phyloP scores from a whole-genome alignment of 2,888 invertebrate species.

The Diarsia brunnea region DNA sequence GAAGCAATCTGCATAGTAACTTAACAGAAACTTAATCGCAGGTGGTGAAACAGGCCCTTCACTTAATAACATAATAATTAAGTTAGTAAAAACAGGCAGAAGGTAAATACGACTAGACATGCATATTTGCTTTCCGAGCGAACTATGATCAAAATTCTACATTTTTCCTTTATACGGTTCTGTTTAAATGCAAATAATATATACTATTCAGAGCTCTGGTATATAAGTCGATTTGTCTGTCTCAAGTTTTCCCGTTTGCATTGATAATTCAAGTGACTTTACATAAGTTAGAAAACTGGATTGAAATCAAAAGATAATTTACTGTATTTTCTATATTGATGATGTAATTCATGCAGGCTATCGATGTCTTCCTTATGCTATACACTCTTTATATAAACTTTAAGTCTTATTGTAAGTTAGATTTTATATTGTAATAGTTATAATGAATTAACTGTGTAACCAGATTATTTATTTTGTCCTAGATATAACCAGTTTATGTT shows the following conservation, averaged over 20 bases:
- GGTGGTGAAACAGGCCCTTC: too few relatives aligned
- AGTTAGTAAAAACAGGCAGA: neutral
- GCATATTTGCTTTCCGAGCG: conserved; percentile 17
- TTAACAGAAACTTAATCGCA: too few relatives aligned
- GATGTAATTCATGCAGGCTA: conserved; percentile 90
- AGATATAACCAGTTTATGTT: conserved; percentile 18
- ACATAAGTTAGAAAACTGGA: conserved; percentile 56
- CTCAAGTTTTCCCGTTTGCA: conserved; percentile 17
- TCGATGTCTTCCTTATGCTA: conserved; percentile 91
- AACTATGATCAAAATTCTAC: conserved; percentile 30
- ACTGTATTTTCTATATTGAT: conserved; percentile 83
- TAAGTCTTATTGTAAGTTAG: conserved; percentile 86
- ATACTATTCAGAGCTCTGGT: conserved; percentile 6
- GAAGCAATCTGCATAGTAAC: too few relatives aligned
- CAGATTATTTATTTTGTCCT: conserved; percentile 22
- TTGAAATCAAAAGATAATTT: conserved; percentile 66
- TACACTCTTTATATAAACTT: conserved; percentile 88
- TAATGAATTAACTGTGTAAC: conserved; percentile 52
- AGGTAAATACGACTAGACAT: conserved; percentile 14
- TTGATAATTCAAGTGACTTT: conserved; percentile 50
- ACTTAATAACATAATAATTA: neutral
- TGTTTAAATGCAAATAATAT: conserved; percentile 35
- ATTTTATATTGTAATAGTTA: conserved; percentile 78
- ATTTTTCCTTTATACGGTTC: conserved; percentile 7
- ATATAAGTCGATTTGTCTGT: conserved; percentile 24